Conservation (phyloP, 64 coral and sea anemone genomes). For the Porites australiensis region DNA sequence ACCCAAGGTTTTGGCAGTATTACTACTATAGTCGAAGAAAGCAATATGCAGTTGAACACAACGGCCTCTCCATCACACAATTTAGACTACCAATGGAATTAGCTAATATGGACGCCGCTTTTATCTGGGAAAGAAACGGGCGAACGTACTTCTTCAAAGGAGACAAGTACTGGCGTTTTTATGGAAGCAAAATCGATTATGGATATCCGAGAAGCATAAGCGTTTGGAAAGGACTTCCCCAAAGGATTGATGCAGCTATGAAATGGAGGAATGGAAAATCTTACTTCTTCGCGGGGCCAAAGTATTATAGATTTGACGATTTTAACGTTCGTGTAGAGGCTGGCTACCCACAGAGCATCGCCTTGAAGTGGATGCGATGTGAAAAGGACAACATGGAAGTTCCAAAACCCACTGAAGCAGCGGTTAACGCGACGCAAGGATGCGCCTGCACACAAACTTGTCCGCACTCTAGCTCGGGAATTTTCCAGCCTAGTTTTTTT, state of each 20-base stretch:
- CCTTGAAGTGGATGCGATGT: conserved; percentile 58
- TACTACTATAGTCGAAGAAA: not conserved
- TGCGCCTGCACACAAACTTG: not conserved
- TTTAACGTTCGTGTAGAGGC: conserved; percentile 14
- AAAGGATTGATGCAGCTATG: conserved; percentile 68
- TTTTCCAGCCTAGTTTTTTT: conserved; percentile 16
- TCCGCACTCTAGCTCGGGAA: not conserved
- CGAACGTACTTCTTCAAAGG: conserved; percentile 81
- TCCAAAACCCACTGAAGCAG: not conserved
- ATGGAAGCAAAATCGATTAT: conserved; percentile 53
- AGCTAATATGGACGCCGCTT: conserved; percentile 54
- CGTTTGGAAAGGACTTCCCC: conserved; percentile 70
- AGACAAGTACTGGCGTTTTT: conserved; percentile 79
- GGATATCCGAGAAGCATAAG: conserved; percentile 65
- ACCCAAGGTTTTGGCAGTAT: conserved; percentile 54
- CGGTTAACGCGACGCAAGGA: not conserved
- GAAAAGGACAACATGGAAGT: not conserved
- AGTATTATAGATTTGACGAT: conserved; percentile 77
- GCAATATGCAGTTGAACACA: not conserved
- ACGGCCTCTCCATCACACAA: not conserved
- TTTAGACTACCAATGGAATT: conserved; percentile 64
- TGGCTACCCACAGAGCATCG: conserved; percentile 55
- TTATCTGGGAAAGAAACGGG: conserved; percentile 65
- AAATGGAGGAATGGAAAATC: conserved; percentile 81
- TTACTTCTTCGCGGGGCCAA: conserved; percentile 73